Evolutionary conservation across 2,797 vertebrate species (phyloP).

Genomic region (Myotis myotis): DNA sequence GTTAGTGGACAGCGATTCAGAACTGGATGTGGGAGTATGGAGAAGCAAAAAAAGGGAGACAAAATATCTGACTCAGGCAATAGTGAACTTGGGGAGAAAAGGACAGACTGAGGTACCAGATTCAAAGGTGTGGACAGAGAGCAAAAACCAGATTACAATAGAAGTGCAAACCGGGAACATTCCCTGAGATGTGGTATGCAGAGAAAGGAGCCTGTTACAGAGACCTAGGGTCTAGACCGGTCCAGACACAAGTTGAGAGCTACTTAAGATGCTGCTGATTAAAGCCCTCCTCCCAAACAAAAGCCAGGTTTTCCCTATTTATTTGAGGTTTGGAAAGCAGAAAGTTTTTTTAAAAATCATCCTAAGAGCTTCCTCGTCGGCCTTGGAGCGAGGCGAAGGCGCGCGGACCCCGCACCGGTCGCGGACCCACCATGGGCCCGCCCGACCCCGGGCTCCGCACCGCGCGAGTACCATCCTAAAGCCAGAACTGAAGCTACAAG

Average conservation of each 20-base stretch:
- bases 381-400: no score
- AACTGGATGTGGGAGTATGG: background rate
- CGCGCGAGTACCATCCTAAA: background rate
- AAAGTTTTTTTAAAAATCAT: background rate
- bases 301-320: background rate
- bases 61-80: background rate
- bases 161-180: background rate
- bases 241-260: background rate
- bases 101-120: background rate
- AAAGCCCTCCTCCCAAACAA: background rate
- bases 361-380: background rate
- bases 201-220: background rate
- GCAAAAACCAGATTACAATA: background rate
- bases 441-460: background rate
- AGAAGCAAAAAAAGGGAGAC: background rate
- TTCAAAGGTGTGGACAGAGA: background rate
- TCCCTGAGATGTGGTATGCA: background rate
- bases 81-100: background rate
- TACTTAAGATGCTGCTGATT: background rate
- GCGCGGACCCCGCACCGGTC: background rate
- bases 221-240: background rate
- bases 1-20: background rate
- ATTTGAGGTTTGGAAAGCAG: background rate
- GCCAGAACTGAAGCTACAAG: conserved; percentile 80
- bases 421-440: conserved; percentile 45